Base-by-base conservation (phyloP, 2,113 vertebrate genomes). In the Solenodon paradoxus region DNA sequence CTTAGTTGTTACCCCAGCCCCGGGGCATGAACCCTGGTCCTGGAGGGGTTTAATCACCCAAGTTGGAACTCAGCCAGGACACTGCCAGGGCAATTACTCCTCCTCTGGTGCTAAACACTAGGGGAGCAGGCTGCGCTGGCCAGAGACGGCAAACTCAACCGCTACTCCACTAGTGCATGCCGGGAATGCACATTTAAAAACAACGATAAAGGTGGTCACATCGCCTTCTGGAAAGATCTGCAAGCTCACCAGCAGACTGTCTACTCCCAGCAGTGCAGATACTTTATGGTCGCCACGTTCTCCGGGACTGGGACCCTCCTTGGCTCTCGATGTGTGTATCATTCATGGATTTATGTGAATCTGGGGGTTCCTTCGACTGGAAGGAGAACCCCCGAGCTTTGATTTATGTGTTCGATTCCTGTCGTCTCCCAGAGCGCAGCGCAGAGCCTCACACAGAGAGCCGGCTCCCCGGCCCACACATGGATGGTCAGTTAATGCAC, bases 31-130 rank as follows among this genome's bases (percentile, higher is more conserved):
- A n/a, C n/a, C n/a, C n/a, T n/a, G n/a, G n/a, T n/a, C n/a, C n/a
- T n/a, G n/a, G n/a, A n/a, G n/a, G n/a, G n/a, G n/a, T n/a, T n/a
- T 92, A 96, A 96, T 97, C 97, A 95, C 93, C 95, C 96, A 94
- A 82, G 71, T 95, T 97, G 97, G 97, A 94, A 96, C 45, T 88
- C 95, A 96, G 96, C 97, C 97, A 97, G 97, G 95, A 97, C 95
- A 38, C 97, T 79, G 92, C 94, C 87, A 64, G 93, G 96, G 90
- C 94, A 81, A 96, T 94, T 85, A 87, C 90, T 96, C 89, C 96
- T 92, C 95, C 80, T 95, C 57, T 19, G 59, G 6, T n/a, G 86
- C 91, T 94, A 95, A 97, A 95, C 94, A 55, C 95, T 94, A 87
- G 95, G 94, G 95, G 96, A 80, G 92, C 42, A 2, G 45, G n/a